phyloP scores from a whole-genome alignment of 2,888 invertebrate species.

The Epinotia demarniana region DNA sequence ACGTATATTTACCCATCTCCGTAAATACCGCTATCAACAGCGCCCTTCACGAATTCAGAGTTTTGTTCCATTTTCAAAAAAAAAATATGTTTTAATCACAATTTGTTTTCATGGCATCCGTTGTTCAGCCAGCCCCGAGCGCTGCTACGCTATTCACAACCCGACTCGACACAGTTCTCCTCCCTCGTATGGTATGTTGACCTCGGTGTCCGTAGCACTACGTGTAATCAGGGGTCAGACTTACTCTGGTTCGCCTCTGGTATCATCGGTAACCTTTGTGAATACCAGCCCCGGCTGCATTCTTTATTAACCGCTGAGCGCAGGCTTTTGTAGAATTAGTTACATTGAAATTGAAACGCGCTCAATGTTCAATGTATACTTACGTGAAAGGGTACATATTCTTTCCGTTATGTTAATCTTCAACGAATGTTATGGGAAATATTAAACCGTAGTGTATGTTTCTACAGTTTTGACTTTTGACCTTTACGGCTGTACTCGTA shows the following conservation, averaged over 20 bases:
- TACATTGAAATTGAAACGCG: constrained; percentile 27
- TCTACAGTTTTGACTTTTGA: too few relatives aligned
- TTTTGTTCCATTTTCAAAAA: constrained; percentile 24
- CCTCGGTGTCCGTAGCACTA: not conserved
- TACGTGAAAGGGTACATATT: constrained; percentile 10
- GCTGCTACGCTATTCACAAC: not conserved
- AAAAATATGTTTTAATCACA: constrained; percentile 26
- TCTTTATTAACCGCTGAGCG: constrained; percentile 32
- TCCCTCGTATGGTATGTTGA: not conserved
- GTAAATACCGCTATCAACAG: not conserved
- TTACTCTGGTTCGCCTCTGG: too few relatives aligned
- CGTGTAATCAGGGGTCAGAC: too few relatives aligned
- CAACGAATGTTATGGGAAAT: not conserved
- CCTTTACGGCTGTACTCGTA: too few relatives aligned
- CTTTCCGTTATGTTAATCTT: not conserved
- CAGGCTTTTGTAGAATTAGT: constrained; percentile 27
- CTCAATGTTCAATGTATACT: constrained; percentile 23
- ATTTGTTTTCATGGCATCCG: constrained; percentile 32
- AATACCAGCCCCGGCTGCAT: constrained; percentile 20
- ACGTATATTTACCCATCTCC: not conserved
- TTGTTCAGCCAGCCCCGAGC: constrained; percentile 27
- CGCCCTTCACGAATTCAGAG: not conserved
- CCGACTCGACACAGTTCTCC: not conserved
- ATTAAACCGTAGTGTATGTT: not conserved
- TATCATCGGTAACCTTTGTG: not conserved